A percentile compares a stretch with the other conserved stretches of the same genome.
Conservation (phyloP, 2,888 invertebrate genomes). For the Pilophorus perplexus region DNA sequence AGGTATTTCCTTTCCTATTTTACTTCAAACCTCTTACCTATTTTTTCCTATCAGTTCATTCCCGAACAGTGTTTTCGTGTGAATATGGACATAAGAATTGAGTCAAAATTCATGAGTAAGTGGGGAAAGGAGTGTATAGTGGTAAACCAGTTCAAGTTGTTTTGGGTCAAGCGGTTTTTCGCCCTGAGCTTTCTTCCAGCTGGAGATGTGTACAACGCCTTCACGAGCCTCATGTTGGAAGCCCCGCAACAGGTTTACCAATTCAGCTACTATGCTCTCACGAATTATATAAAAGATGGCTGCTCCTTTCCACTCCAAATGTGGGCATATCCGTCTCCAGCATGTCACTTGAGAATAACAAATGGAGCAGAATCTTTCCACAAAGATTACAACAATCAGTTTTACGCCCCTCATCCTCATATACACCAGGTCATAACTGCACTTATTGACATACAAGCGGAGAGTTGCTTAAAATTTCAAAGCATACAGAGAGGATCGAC, state of each 20-base stretch:
- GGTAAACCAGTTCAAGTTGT: conserved; percentile 11
- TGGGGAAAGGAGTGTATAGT: conserved; percentile 8
- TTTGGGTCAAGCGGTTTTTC: background rate
- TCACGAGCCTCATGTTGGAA: background rate
- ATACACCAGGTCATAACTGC: conserved; percentile 1
- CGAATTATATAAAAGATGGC: background rate
- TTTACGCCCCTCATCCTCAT: conserved; percentile 2
- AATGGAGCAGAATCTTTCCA: too few relatives aligned
- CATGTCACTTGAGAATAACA: too few relatives aligned
- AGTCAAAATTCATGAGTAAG: conserved; percentile 9
- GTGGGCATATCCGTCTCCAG: background rate
- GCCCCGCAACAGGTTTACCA: background rate
- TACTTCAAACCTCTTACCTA: too few relatives aligned
- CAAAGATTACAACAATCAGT: background rate
- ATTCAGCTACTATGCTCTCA: background rate
- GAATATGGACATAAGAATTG: conserved; percentile 1
- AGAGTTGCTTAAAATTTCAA: conserved; percentile 1
- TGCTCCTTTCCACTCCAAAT: background rate
- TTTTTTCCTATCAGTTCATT: too few relatives aligned
- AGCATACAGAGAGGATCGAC: conserved; percentile 9
- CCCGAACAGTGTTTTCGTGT: conserved; percentile 9
- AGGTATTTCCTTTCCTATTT: too few relatives aligned
- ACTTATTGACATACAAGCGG: background rate
- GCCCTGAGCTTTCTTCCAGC: background rate
- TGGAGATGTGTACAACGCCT: background rate